These are phyloP conservation scores for Mycteria americana DNA, from an alignment of 2,797 vertebrate genomes.

Conservation along the genomic window DNA sequence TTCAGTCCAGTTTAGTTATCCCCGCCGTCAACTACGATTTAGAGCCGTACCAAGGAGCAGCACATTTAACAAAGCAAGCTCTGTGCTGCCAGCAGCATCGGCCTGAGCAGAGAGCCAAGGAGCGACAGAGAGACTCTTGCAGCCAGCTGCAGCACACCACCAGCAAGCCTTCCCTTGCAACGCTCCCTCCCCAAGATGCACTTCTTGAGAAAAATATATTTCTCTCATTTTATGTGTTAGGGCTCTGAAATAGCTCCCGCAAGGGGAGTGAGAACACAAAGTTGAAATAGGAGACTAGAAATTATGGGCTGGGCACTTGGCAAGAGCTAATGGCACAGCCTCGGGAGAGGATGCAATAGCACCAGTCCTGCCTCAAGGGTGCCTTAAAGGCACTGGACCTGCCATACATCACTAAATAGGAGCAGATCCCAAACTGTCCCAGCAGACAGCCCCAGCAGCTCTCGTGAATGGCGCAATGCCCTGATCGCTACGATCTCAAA, in stretches of 20 bases:
- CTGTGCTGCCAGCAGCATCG: not conserved
- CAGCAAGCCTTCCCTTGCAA: not conserved
- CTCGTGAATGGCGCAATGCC: rapidly evolving
- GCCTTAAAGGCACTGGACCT: not conserved
- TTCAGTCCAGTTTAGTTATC: constrained; percentile 5
- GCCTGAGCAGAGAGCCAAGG: not conserved
- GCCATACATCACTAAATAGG: not conserved
- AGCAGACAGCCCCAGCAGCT: not conserved
- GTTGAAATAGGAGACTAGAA: not conserved
- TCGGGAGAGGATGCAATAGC: not conserved
- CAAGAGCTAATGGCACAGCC: not conserved
- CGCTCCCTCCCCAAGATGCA: rapidly evolving
- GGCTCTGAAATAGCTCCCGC: not conserved
- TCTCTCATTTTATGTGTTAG: not conserved
- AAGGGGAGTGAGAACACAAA: not conserved
- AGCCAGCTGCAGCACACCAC: not conserved
- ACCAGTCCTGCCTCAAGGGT: not conserved
- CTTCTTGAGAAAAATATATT: not conserved
- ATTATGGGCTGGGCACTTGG: not conserved
- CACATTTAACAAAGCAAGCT: not conserved
- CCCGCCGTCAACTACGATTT: not conserved
- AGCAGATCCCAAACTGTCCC: not conserved
- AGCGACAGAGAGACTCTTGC: not conserved
- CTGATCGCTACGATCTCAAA: not conserved
- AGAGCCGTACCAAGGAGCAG: not conserved